Evolutionary conservation across 1,140 invertebrate species (phyloP), one percentile per base, ranked within the genome.

Genomic region (Bactericera cockerelli): DNA sequence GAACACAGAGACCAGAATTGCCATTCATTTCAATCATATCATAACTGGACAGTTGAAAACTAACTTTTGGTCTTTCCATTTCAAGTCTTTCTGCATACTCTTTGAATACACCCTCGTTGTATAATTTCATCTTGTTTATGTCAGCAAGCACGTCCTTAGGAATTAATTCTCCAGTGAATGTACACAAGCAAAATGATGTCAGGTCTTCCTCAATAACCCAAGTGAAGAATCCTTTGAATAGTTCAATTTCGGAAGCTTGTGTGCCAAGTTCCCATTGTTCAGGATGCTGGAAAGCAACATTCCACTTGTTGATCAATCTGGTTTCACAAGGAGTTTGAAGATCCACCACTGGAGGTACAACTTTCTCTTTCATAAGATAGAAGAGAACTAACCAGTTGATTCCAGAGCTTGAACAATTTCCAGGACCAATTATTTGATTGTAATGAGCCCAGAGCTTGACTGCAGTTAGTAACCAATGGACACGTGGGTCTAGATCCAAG

Each of bases 361-460:
- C 61, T 24, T 59, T 39, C 25, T 19, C 56, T 26, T 39, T 59
- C 61, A 57, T 62, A 57, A 75, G 62, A 62, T 68, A 76, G 64
- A 74, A 74, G 22, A 76, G 65, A 3, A 69, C 69, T 63, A 76
- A 63, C 56, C 73, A 67, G 0, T 69, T 67, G 2, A 75, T 61
- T 2, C 72, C 69, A 62, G 75, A 76, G 49, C 69, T 76, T 4
- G 70, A 70, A 19, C 76, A 63, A 24, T 65, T 59, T 39, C 21
- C 62, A 56, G 64, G 60, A 28, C 68, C 67, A 13, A 65, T 64
- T 1, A 74, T 28, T 28, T 68, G 61, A 58, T 70, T 69, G 33
- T 63, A 62, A 56, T 65, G 62, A n/a, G 70, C 70, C 79, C 79
- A 81, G 63, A 74, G 67, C 65, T 78, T 77, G 25, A 80, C 62